These are phyloP conservation scores for Willowsia nigromaculata DNA, from an alignment of 2,888 invertebrate species.

Conservation along the genomic window DNA sequence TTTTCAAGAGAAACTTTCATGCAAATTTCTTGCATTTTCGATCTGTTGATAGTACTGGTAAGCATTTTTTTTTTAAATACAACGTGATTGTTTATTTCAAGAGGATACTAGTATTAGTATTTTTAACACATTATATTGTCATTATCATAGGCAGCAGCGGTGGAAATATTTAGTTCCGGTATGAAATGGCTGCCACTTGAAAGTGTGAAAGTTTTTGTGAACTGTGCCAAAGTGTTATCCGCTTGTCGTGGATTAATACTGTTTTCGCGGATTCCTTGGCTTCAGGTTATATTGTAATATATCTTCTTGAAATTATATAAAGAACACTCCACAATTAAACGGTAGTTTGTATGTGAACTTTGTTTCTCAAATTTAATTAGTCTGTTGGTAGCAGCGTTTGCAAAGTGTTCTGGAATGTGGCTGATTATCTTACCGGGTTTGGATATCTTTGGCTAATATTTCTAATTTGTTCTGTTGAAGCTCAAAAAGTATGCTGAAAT, in stretches of 20 bases:
- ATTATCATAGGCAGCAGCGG: conserved; percentile 32
- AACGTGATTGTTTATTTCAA: not conserved
- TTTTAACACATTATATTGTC: not conserved
- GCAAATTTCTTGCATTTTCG: conserved; percentile 40
- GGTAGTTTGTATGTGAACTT: too few relatives aligned
- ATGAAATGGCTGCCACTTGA: conserved; percentile 59
- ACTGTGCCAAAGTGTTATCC: conserved; percentile 64
- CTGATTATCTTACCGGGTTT: conserved; percentile 9
- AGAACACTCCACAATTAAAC: too few relatives aligned
- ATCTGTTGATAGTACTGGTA: conserved; percentile 59
- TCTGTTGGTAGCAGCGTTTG: conserved; percentile 18
- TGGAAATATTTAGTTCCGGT: conserved; percentile 55
- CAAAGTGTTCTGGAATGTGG: conserved; percentile 1
- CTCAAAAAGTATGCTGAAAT: conserved; percentile 53
- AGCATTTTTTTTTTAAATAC: not conserved
- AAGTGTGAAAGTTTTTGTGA: conserved; percentile 7
- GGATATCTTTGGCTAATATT: conserved; percentile 59
- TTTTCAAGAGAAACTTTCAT: conserved; percentile 58
- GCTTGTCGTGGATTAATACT: conserved; percentile 54
- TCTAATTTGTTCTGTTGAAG: conserved; percentile 15
- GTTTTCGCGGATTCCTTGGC: conserved; percentile 62
- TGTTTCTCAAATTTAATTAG: not conserved
- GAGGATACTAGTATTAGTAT: not conserved
- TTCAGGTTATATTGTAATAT: conserved; percentile 34
- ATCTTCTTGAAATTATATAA: too few relatives aligned